phyloP scores from a whole-genome alignment of 2,888 invertebrate species.

The Malthinus flaveolus region DNA sequence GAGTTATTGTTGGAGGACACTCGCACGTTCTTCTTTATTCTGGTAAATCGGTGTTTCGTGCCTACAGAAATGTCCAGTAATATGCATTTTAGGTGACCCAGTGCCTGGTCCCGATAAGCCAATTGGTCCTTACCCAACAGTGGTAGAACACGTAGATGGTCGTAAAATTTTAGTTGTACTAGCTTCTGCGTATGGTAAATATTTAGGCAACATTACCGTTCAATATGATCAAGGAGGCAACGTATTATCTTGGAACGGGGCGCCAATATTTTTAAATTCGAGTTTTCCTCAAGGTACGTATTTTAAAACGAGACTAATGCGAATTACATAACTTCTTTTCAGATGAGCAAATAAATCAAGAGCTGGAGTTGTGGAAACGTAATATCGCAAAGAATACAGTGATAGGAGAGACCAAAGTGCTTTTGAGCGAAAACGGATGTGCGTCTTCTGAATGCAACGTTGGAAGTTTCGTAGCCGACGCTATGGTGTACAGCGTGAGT shows the following conservation, averaged over 20 bases:
- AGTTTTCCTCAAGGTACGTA: conserved; percentile 53
- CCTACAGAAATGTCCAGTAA: neutral
- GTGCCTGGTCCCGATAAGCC: conserved; percentile 59
- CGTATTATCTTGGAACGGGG: conserved; percentile 66
- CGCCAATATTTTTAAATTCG: conserved; percentile 68
- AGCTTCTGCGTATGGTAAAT: conserved; percentile 73
- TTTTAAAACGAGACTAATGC: neutral
- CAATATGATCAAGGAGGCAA: conserved; percentile 70
- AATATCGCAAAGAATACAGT: conserved; percentile 61
- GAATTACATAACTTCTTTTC: conserved; percentile 30
- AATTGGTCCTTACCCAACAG: conserved; percentile 70
- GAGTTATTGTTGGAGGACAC: conserved; percentile 85
- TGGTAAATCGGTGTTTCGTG: conserved; percentile 38
- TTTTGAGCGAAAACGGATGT: conserved; percentile 61
- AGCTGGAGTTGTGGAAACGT: conserved; percentile 63
- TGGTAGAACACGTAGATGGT: conserved; percentile 61
- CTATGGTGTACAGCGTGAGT: conserved; percentile 57
- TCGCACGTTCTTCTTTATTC: conserved; percentile 79
- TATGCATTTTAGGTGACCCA: conserved; percentile 12
- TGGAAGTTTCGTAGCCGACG: conserved; percentile 74
- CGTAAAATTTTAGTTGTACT: conserved; percentile 69
- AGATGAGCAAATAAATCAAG: conserved; percentile 64
- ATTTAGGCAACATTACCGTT: conserved; percentile 76
- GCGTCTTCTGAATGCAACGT: conserved; percentile 69
- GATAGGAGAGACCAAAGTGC: conserved; percentile 63